Base-by-base conservation (phyloP, 2,113 vertebrate species). In the Anser brachyrhynchus region DNA sequence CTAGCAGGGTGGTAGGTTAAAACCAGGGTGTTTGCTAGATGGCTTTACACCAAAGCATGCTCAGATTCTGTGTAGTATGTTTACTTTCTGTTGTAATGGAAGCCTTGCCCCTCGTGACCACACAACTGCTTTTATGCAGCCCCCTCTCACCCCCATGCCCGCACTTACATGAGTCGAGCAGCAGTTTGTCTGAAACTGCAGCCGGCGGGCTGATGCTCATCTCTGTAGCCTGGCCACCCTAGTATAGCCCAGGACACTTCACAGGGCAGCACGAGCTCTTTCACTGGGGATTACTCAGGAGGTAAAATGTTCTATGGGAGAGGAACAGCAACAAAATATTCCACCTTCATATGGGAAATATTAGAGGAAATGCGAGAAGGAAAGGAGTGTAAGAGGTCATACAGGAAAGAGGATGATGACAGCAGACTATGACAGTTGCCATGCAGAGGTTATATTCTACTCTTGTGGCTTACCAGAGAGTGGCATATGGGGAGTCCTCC, bases 171-270 rank as follows among this genome's bases (percentile, higher is more conserved):
- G 0, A 5, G 18, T 70, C 49, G 54, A 54, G 55, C 66, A 75
- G 33, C 43, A 91, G 7, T 52, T 64, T 54, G 33, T 21, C 76
- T 57, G 75, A 61, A 88, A 87, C 25, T 13, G 22, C 62, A 65
- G 7, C 31, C 0, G 2, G 15, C 39, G 28, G 31, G 19, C 9
- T 0, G 2, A 35, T n/a, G 31, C 2, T 71, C 37, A 26, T 11
- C 44, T 49, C 2, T 1, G 6, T 10, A 65, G 67, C 43, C 54
- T 18, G 46, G 46, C 18, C 28, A 9, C 19, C 23, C 49, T 6
- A 16, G 17, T 41, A 41, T 35, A 25, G 25, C 73, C 65, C 26
- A 5, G 9, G 28, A 33, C 37, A 37, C 20, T 55, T 54, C 37
- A 77, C 51, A 91, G 55, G 58, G 31, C 46, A 64, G 44, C 0